Evolutionary conservation across 1,140 invertebrate genomes (phyloP).

Genomic region (Polyergus mexicanus): DNA sequence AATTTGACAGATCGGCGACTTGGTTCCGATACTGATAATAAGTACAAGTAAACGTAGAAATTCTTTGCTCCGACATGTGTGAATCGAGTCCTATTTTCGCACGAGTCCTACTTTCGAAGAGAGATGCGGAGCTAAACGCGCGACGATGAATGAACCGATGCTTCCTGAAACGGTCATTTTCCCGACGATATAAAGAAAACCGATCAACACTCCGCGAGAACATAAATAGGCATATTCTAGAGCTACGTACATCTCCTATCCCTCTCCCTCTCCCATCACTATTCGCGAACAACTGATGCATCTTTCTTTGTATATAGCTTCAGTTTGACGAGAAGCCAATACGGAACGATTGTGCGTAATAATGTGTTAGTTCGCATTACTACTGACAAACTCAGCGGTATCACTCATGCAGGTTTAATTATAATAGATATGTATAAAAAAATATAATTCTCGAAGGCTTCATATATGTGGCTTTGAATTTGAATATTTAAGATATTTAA

Average conservation of each 20-base stretch:
- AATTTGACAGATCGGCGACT: neutral
- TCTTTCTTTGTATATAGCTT: neutral
- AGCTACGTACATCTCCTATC: neutral
- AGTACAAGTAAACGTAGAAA: slow-evolving; percentile 27
- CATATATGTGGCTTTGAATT: neutral
- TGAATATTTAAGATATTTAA: neutral
- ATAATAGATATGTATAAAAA: slow-evolving; percentile 17
- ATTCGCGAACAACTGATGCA: slow-evolving; percentile 35
- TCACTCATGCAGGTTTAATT: too few relatives aligned
- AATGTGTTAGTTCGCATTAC: slow-evolving; percentile 20
- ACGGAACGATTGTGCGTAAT: neutral
- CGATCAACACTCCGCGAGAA: slow-evolving; percentile 31
- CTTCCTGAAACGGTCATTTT: slow-evolving; percentile 54
- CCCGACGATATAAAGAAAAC: slow-evolving; percentile 45
- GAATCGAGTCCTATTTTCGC: slow-evolving; percentile 10
- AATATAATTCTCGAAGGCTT: neutral
- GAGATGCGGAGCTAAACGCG: slow-evolving; percentile 7
- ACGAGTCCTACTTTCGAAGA: slow-evolving; percentile 9
- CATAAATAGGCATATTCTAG: slow-evolving; percentile 41
- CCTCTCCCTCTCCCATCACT: neutral
- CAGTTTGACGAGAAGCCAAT: slow-evolving; percentile 50
- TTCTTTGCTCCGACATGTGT: neutral
- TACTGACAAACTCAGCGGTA: neutral
- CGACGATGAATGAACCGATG: slow-evolving; percentile 32
- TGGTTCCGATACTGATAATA: neutral